A percentile compares a stretch with the other conserved stretches of the same genome.
Evolutionary conservation across 2,888 invertebrate genomes (phyloP).

Genomic region (Sisyra nigra): DNA sequence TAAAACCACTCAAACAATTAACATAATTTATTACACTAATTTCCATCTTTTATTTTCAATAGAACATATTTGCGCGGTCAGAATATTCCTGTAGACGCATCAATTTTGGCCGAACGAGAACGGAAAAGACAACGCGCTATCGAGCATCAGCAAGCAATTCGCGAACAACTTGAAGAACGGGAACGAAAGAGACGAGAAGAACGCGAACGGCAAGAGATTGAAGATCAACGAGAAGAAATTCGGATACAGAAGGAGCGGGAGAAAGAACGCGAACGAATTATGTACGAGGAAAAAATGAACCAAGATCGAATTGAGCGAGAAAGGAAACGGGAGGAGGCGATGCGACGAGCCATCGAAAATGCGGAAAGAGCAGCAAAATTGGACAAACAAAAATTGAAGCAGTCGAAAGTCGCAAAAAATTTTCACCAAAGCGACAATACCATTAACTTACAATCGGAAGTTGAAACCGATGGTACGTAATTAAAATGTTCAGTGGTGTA

Average conservation of each 20-base stretch:
- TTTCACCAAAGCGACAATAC: no score
- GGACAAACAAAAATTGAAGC: conserved; percentile 30
- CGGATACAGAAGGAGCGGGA: conserved; percentile 59
- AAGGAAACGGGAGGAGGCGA: conserved; percentile 52
- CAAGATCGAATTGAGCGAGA: conserved; percentile 57
- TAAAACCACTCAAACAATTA: neutral
- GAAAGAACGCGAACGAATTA: conserved; percentile 46
- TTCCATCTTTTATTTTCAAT: conserved; percentile 3
- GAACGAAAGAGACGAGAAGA: conserved; percentile 62
- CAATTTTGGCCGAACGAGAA: conserved; percentile 66
- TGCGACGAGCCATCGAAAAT: conserved; percentile 59
- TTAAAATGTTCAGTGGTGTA: no score
- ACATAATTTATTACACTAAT: neutral
- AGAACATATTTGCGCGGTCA: conserved; percentile 68
- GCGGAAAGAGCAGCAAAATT: conserved; percentile 45
- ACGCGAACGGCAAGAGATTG: conserved; percentile 49
- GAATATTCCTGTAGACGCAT: conserved; percentile 67
- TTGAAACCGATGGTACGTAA: no score
- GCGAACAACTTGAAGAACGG: conserved; percentile 70
- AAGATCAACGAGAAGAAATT: conserved; percentile 69
- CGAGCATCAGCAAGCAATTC: conserved; percentile 73
- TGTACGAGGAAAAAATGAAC: conserved; percentile 49
- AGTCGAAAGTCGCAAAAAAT: neutral
- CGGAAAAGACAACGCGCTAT: conserved; percentile 65
- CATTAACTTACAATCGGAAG: no score